These are phyloP conservation scores for Laspeyria flexula DNA, from an alignment of 2,888 invertebrate species.

Conservation along the genomic window DNA sequence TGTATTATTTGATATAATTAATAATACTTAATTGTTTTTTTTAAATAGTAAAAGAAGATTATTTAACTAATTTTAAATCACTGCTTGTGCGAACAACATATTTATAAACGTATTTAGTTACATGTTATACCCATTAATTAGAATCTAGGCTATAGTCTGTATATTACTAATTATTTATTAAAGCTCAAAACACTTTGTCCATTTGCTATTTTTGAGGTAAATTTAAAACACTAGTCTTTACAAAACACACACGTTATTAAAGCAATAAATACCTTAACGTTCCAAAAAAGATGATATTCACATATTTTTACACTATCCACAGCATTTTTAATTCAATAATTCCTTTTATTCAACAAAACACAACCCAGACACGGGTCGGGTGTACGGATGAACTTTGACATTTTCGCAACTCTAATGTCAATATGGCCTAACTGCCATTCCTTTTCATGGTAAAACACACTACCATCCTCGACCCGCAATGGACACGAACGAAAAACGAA, in stretches of 20 bases:
- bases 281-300: slow-evolving; percentile 16
- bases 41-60: no score
- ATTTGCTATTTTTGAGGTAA: not conserved
- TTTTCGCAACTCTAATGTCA: slow-evolving; percentile 64
- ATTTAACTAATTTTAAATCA: no score
- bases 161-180: no score
- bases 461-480: slow-evolving; percentile 12
- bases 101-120: no score
- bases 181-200: no score
- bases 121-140: no score
- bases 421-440: slow-evolving; percentile 65
- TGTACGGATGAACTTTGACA: slow-evolving; percentile 80
- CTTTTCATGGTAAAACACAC: slow-evolving; percentile 53
- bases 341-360: slow-evolving; percentile 48
- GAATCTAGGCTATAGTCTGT: no score
- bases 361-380: slow-evolving; percentile 30
- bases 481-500: slow-evolving; percentile 8
- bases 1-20: no score
- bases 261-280: slow-evolving; percentile 29
- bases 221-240: not conserved
- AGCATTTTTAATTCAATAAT: slow-evolving; percentile 46
- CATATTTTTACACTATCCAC: slow-evolving; percentile 23
- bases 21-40: no score
- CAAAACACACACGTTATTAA: not conserved
- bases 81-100: no score